Conservation (phyloP, 2,113 vertebrate genomes). For the Shinisaurus crocodilurus region DNA sequence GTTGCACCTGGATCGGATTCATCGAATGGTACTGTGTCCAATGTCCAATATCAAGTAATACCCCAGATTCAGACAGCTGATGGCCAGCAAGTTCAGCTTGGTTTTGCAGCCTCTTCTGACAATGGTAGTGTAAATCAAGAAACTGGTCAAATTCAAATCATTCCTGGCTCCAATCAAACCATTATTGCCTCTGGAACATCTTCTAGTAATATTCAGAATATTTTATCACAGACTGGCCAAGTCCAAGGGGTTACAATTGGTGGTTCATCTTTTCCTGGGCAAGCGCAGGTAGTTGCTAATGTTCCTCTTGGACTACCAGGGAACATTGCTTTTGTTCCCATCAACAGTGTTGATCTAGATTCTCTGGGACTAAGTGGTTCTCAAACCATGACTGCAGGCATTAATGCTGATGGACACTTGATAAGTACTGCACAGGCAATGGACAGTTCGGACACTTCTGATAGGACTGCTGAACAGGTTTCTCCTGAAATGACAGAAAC, state of each 20-base stretch:
- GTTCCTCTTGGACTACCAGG: conserved; percentile 96
- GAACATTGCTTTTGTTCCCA: conserved; percentile 99
- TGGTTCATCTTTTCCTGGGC: conserved; percentile 93
- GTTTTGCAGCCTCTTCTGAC: conserved; percentile 91
- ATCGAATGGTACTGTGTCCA: conserved; percentile 95
- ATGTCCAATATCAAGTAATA: conserved; percentile 99
- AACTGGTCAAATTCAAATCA: conserved; percentile 96
- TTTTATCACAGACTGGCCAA: conserved; percentile 94
- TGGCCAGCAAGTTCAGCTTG: conserved; percentile 92
- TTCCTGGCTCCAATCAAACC: conserved; percentile 92
- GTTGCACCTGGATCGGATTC: conserved; percentile 92
- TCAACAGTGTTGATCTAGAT: conserved; percentile 98
- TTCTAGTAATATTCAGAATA: conserved; percentile 92
- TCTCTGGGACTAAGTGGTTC: conserved; percentile 94
- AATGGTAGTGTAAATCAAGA: conserved; percentile 93
- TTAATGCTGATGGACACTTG: conserved; percentile 97
- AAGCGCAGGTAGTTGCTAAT: conserved; percentile 96
- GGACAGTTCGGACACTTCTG: conserved; percentile 88
- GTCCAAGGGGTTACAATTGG: conserved; percentile 95
- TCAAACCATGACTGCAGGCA: conserved; percentile 96
- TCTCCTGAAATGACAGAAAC: conserved; percentile 91
- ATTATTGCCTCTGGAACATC: conserved; percentile 88
- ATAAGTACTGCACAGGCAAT: conserved; percentile 89
- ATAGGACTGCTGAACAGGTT: conserved; percentile 90
- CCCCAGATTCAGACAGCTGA: conserved; percentile 97